A percentile compares a stretch with the other conserved stretches of the same genome.
These are phyloP conservation scores for Benitochromis conjunctus DNA, from an alignment of 2,113 vertebrate species.

Conservation along the genomic window DNA sequence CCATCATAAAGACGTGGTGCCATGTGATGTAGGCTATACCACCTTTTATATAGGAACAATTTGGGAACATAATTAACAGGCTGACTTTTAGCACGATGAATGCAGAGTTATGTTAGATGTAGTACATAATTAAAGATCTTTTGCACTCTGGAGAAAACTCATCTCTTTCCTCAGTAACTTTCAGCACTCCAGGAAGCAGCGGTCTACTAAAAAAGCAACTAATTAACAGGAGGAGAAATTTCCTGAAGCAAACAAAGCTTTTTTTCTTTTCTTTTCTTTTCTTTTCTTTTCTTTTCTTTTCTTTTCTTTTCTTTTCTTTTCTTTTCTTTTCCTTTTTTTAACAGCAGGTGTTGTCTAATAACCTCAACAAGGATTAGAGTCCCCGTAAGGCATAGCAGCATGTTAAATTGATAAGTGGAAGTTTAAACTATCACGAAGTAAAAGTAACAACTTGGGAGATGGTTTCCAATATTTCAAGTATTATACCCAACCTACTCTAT, in stretches of 20 bases:
- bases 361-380: neutral
- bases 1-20: neutral
- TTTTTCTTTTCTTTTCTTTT: neutral
- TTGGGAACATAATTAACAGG: neutral
- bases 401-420: neutral
- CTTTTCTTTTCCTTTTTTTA: neutral
- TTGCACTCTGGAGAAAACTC: neutral
- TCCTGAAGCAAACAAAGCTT: neutral
- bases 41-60: neutral
- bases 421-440: neutral
- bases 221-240: conserved; percentile 10
- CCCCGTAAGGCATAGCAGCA: neutral
- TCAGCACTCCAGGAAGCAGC: neutral
- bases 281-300: neutral
- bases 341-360: neutral
- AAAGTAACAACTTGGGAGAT: neutral
- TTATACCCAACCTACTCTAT: neutral
- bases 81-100: neutral
- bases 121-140: neutral
- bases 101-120: neutral
- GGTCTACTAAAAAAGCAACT: neutral
- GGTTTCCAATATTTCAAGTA: neutral
- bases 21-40: neutral
- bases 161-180: neutral
- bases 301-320: neutral